Percentiles rank a stretch among this genome's conserved stretches.
These are phyloP conservation scores for Podarcis cretensis DNA, from an alignment of 2,113 vertebrate genomes.

Conservation along the genomic window DNA sequence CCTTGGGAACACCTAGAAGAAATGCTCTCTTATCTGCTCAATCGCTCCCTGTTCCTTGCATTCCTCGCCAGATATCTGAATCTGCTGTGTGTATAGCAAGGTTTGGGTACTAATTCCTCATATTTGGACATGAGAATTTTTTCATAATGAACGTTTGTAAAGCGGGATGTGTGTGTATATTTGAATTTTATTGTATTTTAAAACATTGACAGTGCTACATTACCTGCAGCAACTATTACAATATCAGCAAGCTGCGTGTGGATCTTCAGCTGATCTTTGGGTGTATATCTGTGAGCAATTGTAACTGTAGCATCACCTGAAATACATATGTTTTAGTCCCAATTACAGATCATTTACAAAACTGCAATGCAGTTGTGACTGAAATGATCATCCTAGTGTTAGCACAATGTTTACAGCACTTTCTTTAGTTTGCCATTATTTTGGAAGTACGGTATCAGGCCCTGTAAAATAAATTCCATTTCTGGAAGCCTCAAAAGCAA, in stretches of 20 bases:
- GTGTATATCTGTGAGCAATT: constrained; percentile 88
- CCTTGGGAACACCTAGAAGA: no score
- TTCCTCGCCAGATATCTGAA: no score
- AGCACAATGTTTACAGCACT: background rate
- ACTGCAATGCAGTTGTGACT: background rate
- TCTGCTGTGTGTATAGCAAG: no score
- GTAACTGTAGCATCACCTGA: constrained; percentile 94
- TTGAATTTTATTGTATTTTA: background rate
- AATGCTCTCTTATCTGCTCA: no score
- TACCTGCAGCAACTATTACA: constrained; percentile 88
- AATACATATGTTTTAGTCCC: constrained; percentile 35
- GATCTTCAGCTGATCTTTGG: constrained; percentile 84
- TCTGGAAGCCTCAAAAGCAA: background rate
- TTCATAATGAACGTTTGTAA: no score
- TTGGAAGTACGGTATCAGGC: background rate
- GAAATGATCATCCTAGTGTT: background rate
- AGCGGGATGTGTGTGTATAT: background rate
- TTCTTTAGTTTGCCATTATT: background rate
- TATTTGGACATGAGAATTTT: no score
- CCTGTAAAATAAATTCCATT: no score
- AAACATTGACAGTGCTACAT: background rate
- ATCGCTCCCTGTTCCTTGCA: no score
- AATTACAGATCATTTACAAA: constrained; percentile 6
- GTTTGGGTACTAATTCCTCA: no score
- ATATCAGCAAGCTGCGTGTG: constrained; percentile 85